Base-by-base conservation (phyloP, 2,113 vertebrate genomes). In the Phalacrocorax carbo region DNA sequence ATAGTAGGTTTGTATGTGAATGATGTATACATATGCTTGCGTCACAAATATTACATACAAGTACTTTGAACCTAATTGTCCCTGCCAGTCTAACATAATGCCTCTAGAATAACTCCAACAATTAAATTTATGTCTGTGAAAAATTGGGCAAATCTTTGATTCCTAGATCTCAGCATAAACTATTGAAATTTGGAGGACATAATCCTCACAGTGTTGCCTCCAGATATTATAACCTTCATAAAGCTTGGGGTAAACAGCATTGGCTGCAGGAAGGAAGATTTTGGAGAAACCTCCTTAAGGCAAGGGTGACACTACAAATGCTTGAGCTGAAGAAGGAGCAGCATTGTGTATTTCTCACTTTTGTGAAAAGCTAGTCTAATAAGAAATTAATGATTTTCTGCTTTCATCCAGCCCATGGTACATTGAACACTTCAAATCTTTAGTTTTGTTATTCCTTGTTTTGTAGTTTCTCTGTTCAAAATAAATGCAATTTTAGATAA, bases 401-500 rank as follows among this genome's bases (percentile, higher is more conserved):
- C 38, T 90, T 88, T 75, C 48, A 71, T 77, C 11, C 18, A 88
- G 9, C 11, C 86, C 54, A 62, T 52, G 21, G 61, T 95, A 71
- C 40, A 71, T 64, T 77, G 92, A 80, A 90, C 54, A 65, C 17
- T 82, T 40, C 5, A 91, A 70, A 18, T 40, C 48, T 85, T 83
- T 40, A 51, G 12, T 81, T 81, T 68, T 75, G 11, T 68, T 88
- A 68, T 93, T 90, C 44, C 21, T 81, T 93, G 26, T 68, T 95
- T 94, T 92, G 51, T 79, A n/a, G 92, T 84, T 88, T 84, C 42
- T 64, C 25, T 11, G 34, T 93, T 77, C 78, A 86, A 96, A 90
- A 90, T 48, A 91, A 87, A 92, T 57, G 55, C 16, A 58, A 52
- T 88, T 92, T 86, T 81, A 84, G 60, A 81, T 51, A 86, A 83